These are phyloP conservation scores for Pseudotriccus pelzelni DNA, from an alignment of 2,797 vertebrate species.

Conservation along the genomic window DNA sequence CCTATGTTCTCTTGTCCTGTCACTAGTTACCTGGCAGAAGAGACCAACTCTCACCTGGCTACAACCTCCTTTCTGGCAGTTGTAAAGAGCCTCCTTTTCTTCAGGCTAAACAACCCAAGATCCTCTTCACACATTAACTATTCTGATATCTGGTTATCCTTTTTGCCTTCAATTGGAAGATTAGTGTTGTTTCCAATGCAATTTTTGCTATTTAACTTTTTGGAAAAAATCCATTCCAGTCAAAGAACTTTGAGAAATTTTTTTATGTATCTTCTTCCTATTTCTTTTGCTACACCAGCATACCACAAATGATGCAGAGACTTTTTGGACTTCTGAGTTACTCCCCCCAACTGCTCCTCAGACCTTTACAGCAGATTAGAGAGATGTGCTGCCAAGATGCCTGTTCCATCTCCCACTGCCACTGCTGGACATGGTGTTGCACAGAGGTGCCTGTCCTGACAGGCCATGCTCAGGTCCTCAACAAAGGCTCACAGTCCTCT, in stretches of 20 bases:
- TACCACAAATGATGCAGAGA: background rate
- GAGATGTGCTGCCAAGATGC: background rate
- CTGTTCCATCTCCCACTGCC: background rate
- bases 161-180: background rate
- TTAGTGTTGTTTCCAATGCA: background rate
- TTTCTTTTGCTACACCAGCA: background rate
- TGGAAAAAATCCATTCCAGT: background rate
- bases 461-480: background rate
- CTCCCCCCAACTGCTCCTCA: background rate
- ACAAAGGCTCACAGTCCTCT: background rate
- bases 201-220: background rate
- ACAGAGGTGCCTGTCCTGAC: background rate
- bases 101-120: background rate
- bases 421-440: background rate
- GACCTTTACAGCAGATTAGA: background rate
- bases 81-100: background rate
- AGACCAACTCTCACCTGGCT: background rate
- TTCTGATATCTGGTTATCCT: background rate
- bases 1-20: background rate
- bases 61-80: background rate
- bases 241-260: background rate
- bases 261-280: background rate
- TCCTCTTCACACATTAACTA: background rate
- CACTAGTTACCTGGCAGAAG: background rate
- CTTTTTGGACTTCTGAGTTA: background rate